Conservation (phyloP, 1,140 invertebrate genomes). For the Rhopalosiphum maidis region DNA sequence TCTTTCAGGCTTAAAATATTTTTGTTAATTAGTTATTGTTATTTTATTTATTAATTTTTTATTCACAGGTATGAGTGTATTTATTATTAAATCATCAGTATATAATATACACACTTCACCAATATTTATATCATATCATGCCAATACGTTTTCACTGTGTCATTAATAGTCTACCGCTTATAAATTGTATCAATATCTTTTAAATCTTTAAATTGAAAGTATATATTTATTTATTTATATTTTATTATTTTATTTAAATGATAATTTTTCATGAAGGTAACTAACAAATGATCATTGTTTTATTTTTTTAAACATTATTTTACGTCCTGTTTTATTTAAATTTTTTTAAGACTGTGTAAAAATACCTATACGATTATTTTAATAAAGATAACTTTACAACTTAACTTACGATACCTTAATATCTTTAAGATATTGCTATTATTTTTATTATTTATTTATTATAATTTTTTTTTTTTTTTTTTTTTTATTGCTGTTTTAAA, state of each 20-base stretch:
- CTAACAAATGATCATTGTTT: constrained; percentile 53
- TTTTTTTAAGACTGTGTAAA: constrained; percentile 56
- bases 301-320: constrained; percentile 41
- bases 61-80: constrained; percentile 7
- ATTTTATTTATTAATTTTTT: background rate
- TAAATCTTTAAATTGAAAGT: constrained; percentile 25
- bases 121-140: background rate
- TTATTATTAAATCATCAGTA: background rate
- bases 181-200: constrained; percentile 42
- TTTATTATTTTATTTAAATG: constrained; percentile 31
- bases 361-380: constrained; percentile 40
- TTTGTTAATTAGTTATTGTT: background rate
- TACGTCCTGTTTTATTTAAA: constrained; percentile 29
- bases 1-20: background rate
- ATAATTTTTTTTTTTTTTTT: constrained; percentile 44
- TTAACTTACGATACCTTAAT: constrained; percentile 29
- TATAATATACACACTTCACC: constrained; percentile 10
- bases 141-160: background rate
- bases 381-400: background rate
- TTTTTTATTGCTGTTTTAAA: constrained; percentile 48
- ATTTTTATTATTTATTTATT: constrained; percentile 55
- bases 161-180: background rate
- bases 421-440: constrained; percentile 41
- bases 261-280: background rate
- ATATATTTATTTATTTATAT: constrained; percentile 18